Evolutionary conservation across 2,888 invertebrate species (phyloP).

Genomic region (Xanthia togata): DNA sequence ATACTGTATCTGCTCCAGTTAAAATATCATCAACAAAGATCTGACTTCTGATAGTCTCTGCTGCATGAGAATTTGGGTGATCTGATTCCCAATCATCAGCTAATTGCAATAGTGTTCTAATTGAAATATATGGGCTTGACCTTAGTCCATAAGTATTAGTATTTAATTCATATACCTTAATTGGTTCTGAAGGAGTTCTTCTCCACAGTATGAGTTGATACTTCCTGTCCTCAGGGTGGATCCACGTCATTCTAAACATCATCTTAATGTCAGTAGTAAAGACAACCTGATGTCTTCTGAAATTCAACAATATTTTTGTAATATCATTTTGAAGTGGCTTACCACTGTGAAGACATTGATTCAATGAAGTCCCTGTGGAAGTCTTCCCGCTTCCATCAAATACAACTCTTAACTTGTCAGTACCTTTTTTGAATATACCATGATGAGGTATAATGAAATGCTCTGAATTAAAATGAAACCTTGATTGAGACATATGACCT

Average conservation of each 20-base stretch:
- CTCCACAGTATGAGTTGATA: background rate
- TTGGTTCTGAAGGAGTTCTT: background rate
- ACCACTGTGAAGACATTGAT: too few relatives aligned
- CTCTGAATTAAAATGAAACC: too few relatives aligned
- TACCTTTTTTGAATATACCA: too few relatives aligned
- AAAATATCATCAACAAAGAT: background rate
- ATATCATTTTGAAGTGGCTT: too few relatives aligned
- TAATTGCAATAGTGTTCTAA: background rate
- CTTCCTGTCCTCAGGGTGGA: background rate
- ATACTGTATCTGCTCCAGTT: background rate
- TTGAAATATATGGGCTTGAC: conserved; percentile 1
- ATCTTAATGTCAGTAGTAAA: background rate
- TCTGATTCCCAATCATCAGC: background rate
- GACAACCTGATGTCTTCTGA: background rate
- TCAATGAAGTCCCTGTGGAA: too few relatives aligned
- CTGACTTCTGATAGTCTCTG: background rate
- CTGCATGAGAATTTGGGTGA: background rate
- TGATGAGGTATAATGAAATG: too few relatives aligned
- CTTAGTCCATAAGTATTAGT: conserved; percentile 1
- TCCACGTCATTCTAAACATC: background rate
- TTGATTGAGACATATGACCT: too few relatives aligned
- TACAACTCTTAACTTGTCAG: too few relatives aligned
- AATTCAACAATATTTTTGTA: too few relatives aligned
- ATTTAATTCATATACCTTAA: background rate
- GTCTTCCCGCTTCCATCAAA: too few relatives aligned